phyloP scores from a whole-genome alignment of 2,113 vertebrate genomes.

The Periophthalmodon schlosseri region DNA sequence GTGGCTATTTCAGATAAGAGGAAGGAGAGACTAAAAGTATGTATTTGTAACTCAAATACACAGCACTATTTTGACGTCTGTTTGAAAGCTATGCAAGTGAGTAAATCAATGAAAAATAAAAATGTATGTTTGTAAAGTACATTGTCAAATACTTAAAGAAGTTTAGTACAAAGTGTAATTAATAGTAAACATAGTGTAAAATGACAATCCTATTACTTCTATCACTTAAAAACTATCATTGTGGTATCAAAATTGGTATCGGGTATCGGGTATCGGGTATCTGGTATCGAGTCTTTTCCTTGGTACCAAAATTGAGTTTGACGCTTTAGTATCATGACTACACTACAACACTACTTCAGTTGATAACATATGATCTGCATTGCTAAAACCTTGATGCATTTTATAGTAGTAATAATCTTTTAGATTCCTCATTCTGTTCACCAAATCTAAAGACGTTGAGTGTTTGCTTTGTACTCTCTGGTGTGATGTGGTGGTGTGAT shows the following conservation, averaged over 20 bases:
- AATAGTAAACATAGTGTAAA: too few species aligned
- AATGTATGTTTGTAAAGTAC: neutral
- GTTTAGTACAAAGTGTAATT: too few species aligned
- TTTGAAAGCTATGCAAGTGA: neutral
- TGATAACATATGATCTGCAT: neutral
- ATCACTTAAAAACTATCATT: too few species aligned
- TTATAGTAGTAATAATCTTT: neutral
- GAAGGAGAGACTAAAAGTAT: neutral
- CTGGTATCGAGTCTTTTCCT: too few species aligned
- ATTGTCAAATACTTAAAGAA: too few species aligned
- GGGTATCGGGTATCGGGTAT: too few species aligned
- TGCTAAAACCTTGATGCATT: neutral
- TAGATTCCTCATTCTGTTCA: neutral
- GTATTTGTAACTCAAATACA: neutral
- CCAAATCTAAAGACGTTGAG: neutral
- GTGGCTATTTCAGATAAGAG: neutral
- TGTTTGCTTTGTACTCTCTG: slow-evolving; percentile 30
- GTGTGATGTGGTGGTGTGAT: slow-evolving; percentile 20
- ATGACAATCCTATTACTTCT: too few species aligned
- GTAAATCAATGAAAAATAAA: neutral
- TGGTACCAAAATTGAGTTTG: too few species aligned
- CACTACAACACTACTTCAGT: neutral
- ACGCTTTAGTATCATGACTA: too few species aligned
- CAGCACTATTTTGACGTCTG: neutral
- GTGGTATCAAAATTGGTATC: too few species aligned